Evolutionary conservation across 2,888 invertebrate species (phyloP).

Genomic region (Cerastoderma edule): DNA sequence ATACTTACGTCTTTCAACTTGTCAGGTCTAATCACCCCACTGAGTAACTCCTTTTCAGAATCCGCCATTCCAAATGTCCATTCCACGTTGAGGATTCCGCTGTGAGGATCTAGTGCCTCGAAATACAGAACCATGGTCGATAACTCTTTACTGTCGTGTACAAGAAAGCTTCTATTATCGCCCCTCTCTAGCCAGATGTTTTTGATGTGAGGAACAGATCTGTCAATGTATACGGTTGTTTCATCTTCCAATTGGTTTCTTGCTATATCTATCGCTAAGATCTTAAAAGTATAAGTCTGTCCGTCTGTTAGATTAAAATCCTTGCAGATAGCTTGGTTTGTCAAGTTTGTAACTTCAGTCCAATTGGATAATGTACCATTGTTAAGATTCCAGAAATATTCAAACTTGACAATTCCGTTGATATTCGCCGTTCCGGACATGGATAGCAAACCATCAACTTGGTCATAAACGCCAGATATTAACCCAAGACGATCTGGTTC

Average conservation of each 20-base stretch:
- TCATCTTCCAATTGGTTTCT: slow-evolving; percentile 47
- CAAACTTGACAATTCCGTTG: slow-evolving; percentile 51
- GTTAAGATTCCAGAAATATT: slow-evolving; percentile 29
- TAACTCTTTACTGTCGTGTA: slow-evolving; percentile 63
- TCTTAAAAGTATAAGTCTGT: slow-evolving; percentile 42
- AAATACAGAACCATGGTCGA: slow-evolving; percentile 61
- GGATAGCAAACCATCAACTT: slow-evolving; percentile 54
- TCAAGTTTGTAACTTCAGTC: slow-evolving; percentile 31
- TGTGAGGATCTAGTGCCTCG: slow-evolving; percentile 63
- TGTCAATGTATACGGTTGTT: slow-evolving; percentile 55
- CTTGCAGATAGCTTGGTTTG: slow-evolving; percentile 45
- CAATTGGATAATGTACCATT: not conserved
- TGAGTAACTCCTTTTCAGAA: slow-evolving; percentile 4
- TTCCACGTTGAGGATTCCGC: slow-evolving; percentile 58
- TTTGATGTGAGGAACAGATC: slow-evolving; percentile 57
- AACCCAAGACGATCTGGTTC: slow-evolving; percentile 27
- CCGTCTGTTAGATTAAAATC: slow-evolving; percentile 50
- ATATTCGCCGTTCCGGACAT: slow-evolving; percentile 60
- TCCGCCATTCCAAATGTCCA: slow-evolving; percentile 61
- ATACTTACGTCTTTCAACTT: not conserved
- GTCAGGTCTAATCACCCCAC: not conserved
- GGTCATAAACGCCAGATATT: slow-evolving; percentile 59
- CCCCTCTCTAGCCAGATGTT: slow-evolving; percentile 55
- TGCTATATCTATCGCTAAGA: slow-evolving; percentile 60
- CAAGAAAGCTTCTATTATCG: slow-evolving; percentile 52